These are phyloP conservation scores for Hybognathus amarus DNA, from an alignment of 2,797 vertebrate genomes.

Conservation along the genomic window DNA sequence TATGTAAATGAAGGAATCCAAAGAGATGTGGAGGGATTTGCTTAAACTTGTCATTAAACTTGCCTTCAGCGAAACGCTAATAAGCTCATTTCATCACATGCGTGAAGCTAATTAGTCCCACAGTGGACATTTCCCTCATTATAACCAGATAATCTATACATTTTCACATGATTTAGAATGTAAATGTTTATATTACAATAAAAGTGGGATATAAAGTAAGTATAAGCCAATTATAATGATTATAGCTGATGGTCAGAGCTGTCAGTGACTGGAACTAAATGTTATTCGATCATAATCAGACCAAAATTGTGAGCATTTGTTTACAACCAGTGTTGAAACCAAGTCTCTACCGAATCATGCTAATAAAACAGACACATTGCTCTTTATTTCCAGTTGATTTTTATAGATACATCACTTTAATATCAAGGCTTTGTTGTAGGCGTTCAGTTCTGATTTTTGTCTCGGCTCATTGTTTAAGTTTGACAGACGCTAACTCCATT, in stretches of 20 bases:
- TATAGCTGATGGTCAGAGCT: not conserved
- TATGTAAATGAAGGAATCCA: constrained; percentile 1
- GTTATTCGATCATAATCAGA: not conserved
- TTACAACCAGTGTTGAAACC: not conserved
- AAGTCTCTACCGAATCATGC: not conserved
- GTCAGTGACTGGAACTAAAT: constrained; percentile 4
- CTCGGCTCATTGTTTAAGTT: not conserved
- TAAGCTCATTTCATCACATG: constrained; percentile 14
- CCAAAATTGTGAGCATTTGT: not conserved
- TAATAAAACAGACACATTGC: not conserved
- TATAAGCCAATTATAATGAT: constrained; percentile 9
- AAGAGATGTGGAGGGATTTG: constrained; percentile 11
- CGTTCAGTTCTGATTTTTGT: not conserved
- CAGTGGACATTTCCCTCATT: constrained; percentile 22
- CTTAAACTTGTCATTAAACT: constrained; percentile 32
- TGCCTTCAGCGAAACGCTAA: constrained; percentile 11
- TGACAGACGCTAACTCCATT: not conserved
- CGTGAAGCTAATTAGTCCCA: constrained; percentile 29
- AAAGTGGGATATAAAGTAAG: not conserved
- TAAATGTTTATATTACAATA: constrained; percentile 24
- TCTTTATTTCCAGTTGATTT: not conserved
- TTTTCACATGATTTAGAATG: constrained; percentile 21
- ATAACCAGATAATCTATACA: constrained; percentile 4
- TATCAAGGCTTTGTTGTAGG: not conserved
- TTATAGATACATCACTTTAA: not conserved